A percentile compares a stretch with the other conserved stretches of the same genome.
These are phyloP conservation scores for Aphelenchoides avenae DNA, from an alignment of 1,140 invertebrate species.

Conservation along the genomic window DNA sequence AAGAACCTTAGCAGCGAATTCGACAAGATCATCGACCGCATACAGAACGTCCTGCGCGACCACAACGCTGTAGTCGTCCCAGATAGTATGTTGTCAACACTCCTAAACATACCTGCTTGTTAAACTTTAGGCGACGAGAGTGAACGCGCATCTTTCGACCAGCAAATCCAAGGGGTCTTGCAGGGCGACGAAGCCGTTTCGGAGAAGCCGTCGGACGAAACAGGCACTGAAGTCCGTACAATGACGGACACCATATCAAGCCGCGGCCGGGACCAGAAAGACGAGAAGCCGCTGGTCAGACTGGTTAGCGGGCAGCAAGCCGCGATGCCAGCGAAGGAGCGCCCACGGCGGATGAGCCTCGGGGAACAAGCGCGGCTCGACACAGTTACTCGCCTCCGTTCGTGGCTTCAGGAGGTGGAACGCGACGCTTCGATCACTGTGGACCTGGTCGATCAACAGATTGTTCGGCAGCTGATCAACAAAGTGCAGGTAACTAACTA, in stretches of 20 bases:
- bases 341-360: slow-evolving; percentile 25
- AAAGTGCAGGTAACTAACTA: slow-evolving; percentile 38
- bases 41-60: slow-evolving; percentile 16
- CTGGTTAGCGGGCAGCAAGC: too few relatives aligned
- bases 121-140: too few relatives aligned
- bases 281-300: slow-evolving; percentile 8
- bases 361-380: slow-evolving; percentile 38
- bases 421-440: slow-evolving; percentile 50
- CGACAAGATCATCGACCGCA: slow-evolving; percentile 10
- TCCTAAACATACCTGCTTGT: too few relatives aligned
- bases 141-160: too few relatives aligned
- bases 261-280: slow-evolving; percentile 2
- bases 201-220: not conserved
- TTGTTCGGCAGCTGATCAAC: slow-evolving; percentile 35
- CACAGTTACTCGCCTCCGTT: slow-evolving; percentile 46
- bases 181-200: not conserved
- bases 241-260: too few relatives aligned
- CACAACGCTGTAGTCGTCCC: slow-evolving; percentile 4
- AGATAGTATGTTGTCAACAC: slow-evolving; percentile 8
- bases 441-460: slow-evolving; percentile 40
- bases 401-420: slow-evolving; percentile 50
- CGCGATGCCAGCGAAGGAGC: slow-evolving; percentile 11
- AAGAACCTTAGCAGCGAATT: slow-evolving; percentile 23
- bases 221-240: too few relatives aligned
- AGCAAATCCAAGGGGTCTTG: slow-evolving; percentile 1